Evolutionary conservation across 1,140 invertebrate species (phyloP), one percentile per base, ranked within the genome.

Genomic region (Drosophila pachea): DNA sequence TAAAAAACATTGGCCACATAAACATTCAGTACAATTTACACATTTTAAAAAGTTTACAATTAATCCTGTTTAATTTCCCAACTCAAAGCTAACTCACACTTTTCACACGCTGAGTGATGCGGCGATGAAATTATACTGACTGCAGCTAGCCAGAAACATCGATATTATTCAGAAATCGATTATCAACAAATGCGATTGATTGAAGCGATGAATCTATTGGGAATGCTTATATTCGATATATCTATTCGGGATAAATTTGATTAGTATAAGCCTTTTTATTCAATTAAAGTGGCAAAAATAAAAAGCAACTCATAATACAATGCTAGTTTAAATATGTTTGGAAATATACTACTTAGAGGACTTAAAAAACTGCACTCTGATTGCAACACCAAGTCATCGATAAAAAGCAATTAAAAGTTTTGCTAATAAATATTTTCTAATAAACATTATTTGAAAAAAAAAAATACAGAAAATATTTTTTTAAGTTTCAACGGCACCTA

Each of bases 91-190:
- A 68, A 78, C 76, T 76, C 76, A 78, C 75, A 78, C 65, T 78
- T 73, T 78, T 72, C 56, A 67, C 63, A 71, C 72, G 68, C 68
- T 74, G 68, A 63, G 58, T 55, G 68, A 58, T 66, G 42, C 68
- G 68, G 68, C 73, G 64, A 63, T 71, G 70, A 75, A 74, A 75
- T 73, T 67, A 61, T 55, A 72, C 69, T 72, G 58, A 65, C 56
- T 58, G 12, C 11, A 48, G 33, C n/a, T 55, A 45, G 29, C 40
- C 6, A 29, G 16, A 50, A 50, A 49, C 42, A 54, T 59, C 16
- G 42, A 64, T 48, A 53, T 4, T 4, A 8, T 11, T 0, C 4
- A 14, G 2, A 45, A 33, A 29, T 60, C 63, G 63, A 66, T 66
- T 8, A n/a, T 35, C 11, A 6, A 11, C 38, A 16, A 40, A 1